Conservation (phyloP, 2,797 vertebrate genomes). For the Sebastes iracundus region DNA sequence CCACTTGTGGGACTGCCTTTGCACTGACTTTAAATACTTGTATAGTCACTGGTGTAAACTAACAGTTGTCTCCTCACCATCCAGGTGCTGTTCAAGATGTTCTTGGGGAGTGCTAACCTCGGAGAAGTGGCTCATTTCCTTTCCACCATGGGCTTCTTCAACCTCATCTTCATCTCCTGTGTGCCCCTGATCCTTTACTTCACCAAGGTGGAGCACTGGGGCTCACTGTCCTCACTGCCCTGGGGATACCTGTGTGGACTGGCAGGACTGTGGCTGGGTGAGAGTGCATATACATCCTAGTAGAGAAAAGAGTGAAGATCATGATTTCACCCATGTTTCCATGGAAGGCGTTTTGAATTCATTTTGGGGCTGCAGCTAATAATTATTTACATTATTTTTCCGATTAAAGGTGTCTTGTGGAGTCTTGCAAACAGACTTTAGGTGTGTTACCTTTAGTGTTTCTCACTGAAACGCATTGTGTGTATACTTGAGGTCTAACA, state of each 20-base stretch:
- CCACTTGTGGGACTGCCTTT: not conserved
- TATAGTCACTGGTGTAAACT: not conserved
- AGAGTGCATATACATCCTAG: slow-evolving; percentile 25
- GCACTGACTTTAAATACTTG: not conserved
- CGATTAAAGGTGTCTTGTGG: not conserved
- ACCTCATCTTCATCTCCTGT: slow-evolving; percentile 96
- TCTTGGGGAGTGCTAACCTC: slow-evolving; percentile 95
- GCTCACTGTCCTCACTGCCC: slow-evolving; percentile 92
- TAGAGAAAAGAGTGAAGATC: not conserved
- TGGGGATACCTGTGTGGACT: slow-evolving; percentile 98
- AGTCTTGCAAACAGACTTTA: not conserved
- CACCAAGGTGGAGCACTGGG: slow-evolving; percentile 97
- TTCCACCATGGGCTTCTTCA: slow-evolving; percentile 98
- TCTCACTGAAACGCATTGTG: not conserved
- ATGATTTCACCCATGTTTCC: not conserved
- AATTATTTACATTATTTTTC: not conserved
- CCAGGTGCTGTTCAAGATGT: slow-evolving; percentile 99
- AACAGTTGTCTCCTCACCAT: not conserved
- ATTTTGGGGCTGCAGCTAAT: not conserved
- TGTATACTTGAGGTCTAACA: not conserved
- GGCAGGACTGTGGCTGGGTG: slow-evolving; percentile 96
- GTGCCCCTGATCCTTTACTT: slow-evolving; percentile 96
- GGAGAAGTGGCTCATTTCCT: slow-evolving; percentile 97
- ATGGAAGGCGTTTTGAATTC: not conserved
- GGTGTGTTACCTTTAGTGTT: not conserved